Percentiles rank a stretch among this genome's conserved stretches.
Conservation (phyloP, 2,113 vertebrate species). For the Pedionomus torquatus region DNA sequence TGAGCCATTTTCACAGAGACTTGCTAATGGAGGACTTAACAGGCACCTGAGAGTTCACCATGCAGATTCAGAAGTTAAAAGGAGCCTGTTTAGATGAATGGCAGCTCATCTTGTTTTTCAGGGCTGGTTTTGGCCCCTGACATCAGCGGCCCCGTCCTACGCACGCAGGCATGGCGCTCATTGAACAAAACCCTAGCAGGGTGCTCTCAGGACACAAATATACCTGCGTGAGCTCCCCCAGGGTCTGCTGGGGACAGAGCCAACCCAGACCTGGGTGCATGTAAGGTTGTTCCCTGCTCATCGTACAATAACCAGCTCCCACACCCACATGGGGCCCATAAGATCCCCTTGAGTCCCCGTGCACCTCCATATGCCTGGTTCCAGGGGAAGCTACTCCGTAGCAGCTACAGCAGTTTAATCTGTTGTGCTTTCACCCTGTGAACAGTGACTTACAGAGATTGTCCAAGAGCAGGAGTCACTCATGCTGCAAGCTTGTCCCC, state of each 20-base stretch:
- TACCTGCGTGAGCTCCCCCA: rapidly evolving
- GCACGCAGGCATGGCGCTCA: neutral
- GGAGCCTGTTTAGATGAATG: neutral
- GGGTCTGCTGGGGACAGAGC: neutral
- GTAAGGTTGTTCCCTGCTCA: neutral
- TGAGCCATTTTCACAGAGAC: conserved; percentile 13
- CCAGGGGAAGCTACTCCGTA: neutral
- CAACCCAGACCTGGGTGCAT: rapidly evolving
- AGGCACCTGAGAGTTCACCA: conserved; percentile 10
- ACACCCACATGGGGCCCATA: rapidly evolving
- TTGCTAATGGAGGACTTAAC: conserved; percentile 51
- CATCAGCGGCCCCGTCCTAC: neutral
- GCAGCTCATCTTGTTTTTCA: neutral
- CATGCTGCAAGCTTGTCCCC: neutral
- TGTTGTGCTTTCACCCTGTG: neutral
- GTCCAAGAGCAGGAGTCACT: neutral
- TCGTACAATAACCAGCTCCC: neutral
- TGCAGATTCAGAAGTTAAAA: neutral
- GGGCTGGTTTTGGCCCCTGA: neutral
- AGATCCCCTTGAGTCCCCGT: too few relatives aligned
- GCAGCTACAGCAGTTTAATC: neutral
- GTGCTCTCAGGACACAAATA: neutral
- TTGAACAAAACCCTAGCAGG: neutral
- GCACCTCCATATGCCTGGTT: neutral
- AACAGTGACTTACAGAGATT: neutral